A percentile compares a stretch with the other conserved stretches of the same genome.
phyloP scores from a whole-genome alignment of 2,113 vertebrate species.

The Excalfactoria chinensis region DNA sequence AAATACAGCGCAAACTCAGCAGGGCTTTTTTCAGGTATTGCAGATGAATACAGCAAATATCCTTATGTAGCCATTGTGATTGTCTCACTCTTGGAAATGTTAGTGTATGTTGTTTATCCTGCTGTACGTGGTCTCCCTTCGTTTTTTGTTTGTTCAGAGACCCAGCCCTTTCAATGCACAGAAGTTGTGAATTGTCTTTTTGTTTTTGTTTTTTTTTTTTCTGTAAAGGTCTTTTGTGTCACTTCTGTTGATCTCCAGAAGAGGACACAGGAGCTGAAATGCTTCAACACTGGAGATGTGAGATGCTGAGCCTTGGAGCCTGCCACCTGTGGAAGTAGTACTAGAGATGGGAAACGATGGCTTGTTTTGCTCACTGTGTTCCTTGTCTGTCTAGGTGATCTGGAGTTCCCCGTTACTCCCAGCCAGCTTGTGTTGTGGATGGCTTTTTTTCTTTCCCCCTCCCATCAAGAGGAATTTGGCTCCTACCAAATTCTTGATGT shows the following conservation, averaged over 20 bases:
- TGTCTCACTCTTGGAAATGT: conserved; percentile 14
- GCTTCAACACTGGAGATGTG: conserved; percentile 40
- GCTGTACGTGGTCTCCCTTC: background rate
- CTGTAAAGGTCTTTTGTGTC: conserved; percentile 5
- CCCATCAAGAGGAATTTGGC: background rate
- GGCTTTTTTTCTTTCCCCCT: too few relatives aligned
- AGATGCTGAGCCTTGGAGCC: conserved; percentile 29
- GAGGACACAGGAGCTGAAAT: conserved; percentile 31
- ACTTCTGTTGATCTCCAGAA: conserved; percentile 23
- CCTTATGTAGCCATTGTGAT: conserved; percentile 44
- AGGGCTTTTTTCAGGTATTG: conserved; percentile 69
- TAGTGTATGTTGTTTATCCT: conserved; percentile 23
- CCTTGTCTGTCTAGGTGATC: background rate
- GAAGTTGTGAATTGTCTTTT: background rate
- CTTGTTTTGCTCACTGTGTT: background rate
- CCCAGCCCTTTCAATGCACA: background rate
- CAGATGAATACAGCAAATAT: conserved; percentile 59
- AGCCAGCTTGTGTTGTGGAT: background rate
- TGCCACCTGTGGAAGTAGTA: background rate
- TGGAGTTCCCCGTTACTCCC: background rate
- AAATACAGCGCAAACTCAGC: conserved; percentile 54
- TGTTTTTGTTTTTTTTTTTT: background rate
- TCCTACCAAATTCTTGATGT: conserved; percentile 27
- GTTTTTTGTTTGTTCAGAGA: background rate
- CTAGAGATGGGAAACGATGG: background rate